Conservation (phyloP, 2,113 vertebrate species). For the Herpailurus yagouaroundi region DNA sequence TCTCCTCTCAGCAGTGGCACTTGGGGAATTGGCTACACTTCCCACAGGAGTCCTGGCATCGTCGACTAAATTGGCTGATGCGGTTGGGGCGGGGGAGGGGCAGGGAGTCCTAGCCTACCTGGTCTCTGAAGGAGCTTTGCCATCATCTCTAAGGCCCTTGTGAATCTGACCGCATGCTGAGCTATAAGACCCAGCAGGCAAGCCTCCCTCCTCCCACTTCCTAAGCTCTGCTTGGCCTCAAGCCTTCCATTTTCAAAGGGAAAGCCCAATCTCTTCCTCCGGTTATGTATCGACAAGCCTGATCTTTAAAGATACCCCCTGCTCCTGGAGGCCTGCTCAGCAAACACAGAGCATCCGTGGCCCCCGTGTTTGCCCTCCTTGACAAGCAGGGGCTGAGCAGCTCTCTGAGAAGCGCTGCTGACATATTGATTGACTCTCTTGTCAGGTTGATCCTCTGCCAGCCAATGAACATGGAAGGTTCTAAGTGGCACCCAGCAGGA, state of each 20-base stretch:
- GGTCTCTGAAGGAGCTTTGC: neutral
- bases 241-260: conserved; percentile 37
- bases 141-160: neutral
- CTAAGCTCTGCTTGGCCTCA: neutral
- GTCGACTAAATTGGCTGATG: conserved; percentile 9
- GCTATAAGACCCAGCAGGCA: neutral
- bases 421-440: conserved; percentile 73
- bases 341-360: conserved; percentile 56
- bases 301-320: conserved; percentile 74
- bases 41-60: neutral
- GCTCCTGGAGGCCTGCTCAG: conserved; percentile 66
- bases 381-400: conserved; percentile 57
- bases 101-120: neutral
- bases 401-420: conserved; percentile 64
- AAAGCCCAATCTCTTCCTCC: conserved; percentile 41
- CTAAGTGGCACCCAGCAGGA: conserved; percentile 71
- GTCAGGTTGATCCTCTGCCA: conserved; percentile 60
- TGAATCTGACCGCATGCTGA: neutral
- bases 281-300: conserved; percentile 51
- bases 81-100: neutral
- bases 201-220: neutral
- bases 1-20: neutral
- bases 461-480: conserved; percentile 66
- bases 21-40: neutral
- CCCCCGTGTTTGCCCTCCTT: conserved; percentile 53